Conservation (phyloP, 2,888 invertebrate genomes). For the Alcis repandata region DNA sequence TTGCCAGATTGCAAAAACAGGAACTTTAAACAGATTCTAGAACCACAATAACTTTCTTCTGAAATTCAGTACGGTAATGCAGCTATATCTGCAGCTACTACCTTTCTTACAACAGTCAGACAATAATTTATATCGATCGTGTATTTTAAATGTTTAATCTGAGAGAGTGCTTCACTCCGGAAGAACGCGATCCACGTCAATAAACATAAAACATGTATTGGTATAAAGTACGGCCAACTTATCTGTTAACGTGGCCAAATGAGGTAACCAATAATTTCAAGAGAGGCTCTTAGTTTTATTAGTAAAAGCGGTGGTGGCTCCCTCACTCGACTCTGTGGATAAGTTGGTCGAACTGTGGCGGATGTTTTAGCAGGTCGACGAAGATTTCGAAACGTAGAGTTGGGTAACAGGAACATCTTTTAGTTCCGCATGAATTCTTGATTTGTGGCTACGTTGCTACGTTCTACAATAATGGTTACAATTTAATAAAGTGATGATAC, state of each 20-base stretch:
- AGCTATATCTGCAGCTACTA: neutral
- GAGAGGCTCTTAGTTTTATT: neutral
- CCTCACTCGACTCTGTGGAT: neutral
- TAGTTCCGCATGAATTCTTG: conserved; percentile 12
- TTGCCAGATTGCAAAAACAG: neutral
- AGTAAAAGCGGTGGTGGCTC: neutral
- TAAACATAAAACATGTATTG: conserved; percentile 54
- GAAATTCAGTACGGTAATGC: neutral
- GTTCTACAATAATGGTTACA: neutral
- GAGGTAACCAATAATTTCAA: neutral
- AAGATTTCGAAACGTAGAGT: conserved; percentile 13
- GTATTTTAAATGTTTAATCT: conserved; percentile 42
- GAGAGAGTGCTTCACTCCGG: conserved; percentile 49
- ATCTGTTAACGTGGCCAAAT: neutral
- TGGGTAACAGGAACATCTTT: conserved; percentile 8
- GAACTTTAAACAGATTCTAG: neutral
- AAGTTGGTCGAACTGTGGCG: neutral
- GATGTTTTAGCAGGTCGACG: conserved; percentile 20
- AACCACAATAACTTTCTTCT: neutral
- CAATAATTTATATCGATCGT: conserved; percentile 32
- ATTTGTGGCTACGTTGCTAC: conserved; percentile 9
- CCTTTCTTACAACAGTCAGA: conserved; percentile 12
- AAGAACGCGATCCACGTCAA: conserved; percentile 53
- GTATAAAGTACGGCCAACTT: conserved; percentile 4
- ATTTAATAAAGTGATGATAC: neutral